Percentiles rank a stretch among this genome's conserved stretches.
phyloP scores from a whole-genome alignment of 2,888 invertebrate genomes.

The Heliconius ismenius region DNA sequence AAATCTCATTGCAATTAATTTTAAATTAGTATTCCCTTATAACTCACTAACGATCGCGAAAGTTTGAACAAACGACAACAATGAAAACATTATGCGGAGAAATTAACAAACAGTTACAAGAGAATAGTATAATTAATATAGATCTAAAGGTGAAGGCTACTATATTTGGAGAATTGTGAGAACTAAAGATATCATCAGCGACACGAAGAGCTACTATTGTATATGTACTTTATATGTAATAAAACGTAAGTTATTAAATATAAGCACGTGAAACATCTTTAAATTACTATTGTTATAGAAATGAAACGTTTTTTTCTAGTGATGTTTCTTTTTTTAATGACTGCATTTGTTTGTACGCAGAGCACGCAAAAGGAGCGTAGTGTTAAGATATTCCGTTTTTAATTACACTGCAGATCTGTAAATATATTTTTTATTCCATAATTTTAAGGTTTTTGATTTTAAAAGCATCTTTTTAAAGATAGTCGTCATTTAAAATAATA shows the following conservation, averaged over 20 bases:
- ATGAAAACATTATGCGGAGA: constrained; percentile 24
- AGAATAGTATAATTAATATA: constrained; percentile 30
- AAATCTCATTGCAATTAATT: neutral
- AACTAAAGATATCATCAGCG: constrained; percentile 26
- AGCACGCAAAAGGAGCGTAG: too few relatives aligned
- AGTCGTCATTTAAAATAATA: neutral
- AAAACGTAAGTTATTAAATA: constrained; percentile 26
- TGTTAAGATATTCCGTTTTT: too few relatives aligned
- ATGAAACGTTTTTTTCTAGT: neutral
- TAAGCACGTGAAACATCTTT: constrained; percentile 16
- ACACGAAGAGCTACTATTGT: constrained; percentile 28
- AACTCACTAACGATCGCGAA: constrained; percentile 3
- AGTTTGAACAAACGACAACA: constrained; percentile 15
- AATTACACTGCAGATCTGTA: too few relatives aligned
- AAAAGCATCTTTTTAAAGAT: neutral
- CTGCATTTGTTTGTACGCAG: too few relatives aligned
- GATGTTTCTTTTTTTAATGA: neutral
- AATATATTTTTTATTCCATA: too few relatives aligned
- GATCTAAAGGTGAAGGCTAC: constrained; percentile 35
- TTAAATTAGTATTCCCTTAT: neutral
- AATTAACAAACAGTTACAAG: constrained; percentile 13
- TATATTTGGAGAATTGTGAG: constrained; percentile 25
- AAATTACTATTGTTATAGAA: constrained; percentile 6
- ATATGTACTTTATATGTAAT: constrained; percentile 19
- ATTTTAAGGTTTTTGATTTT: too few relatives aligned